A percentile compares a stretch with the other conserved stretches of the same genome.
phyloP scores from a whole-genome alignment of 2,888 invertebrate species.

The Oconnorella tubifera region DNA sequence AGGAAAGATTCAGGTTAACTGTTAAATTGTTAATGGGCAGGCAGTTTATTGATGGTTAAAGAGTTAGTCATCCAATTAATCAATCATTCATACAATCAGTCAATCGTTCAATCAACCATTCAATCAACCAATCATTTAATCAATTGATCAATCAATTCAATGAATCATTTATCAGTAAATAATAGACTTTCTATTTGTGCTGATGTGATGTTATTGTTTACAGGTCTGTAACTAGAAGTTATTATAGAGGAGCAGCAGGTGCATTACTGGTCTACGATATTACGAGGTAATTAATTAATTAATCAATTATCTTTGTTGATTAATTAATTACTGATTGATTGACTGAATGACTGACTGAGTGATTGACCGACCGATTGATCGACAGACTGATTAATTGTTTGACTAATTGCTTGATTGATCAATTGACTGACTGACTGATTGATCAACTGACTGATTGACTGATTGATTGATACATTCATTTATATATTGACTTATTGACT shows the following conservation, averaged over 20 bases:
- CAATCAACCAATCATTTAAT: no score
- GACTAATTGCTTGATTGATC: neutral
- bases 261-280: constrained; percentile 30
- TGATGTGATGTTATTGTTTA: no score
- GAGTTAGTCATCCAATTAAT: no score
- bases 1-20: constrained; percentile 54
- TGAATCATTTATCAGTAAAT: no score
- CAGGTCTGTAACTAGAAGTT: constrained; percentile 31
- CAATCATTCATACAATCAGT: no score
- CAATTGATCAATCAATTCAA: no score
- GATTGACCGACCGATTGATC: neutral
- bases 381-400: neutral
- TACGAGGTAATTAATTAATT: constrained; percentile 20
- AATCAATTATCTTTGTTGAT: neutral
- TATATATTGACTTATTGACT: neutral
- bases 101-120: no score
- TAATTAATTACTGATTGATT: neutral
- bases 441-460: neutral
- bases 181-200: no score
- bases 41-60: no score
- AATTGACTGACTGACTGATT: neutral
- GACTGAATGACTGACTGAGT: neutral
- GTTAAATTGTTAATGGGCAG: neutral
- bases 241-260: constrained; percentile 30
- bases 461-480: neutral